Evolutionary conservation across 2,888 invertebrate species (phyloP), one percentile per base, ranked within the genome.

Genomic region (Ectemnius cavifrons): DNA sequence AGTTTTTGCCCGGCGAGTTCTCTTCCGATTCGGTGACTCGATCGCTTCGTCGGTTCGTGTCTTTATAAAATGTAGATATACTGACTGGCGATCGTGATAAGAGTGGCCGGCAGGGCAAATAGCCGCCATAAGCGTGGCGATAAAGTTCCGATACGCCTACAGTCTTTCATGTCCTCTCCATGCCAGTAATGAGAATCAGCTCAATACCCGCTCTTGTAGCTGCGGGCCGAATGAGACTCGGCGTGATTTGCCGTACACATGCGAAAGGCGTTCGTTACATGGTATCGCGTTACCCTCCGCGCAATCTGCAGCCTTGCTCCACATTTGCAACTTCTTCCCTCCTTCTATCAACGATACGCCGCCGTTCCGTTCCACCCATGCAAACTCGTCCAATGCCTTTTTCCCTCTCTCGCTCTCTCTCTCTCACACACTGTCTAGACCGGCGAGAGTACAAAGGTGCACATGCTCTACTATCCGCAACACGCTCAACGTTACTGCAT

Each of bases 231-330:
- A 59, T 47, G 58, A n/a, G 28, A 58, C 49, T 27, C 56, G 16
- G n/a, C 27, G 57, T 66, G 71, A 78, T 80, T 76, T 72, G 62
- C 66, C 20, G 60, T 45, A 37, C 59, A 67, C 64, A 37, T 63
- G 69, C 70, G 58, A 68, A 70, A 65, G 58, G 52, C 37, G 64
- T 67, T 57, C 70, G 45, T 64, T 65, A 59, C 57, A 37, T 23
- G 66, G 18, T 83, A 86, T 87, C 83, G 79, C 77, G 67, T 86
- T 86, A 85, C 86, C 75, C 63, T 69, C 77, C 82, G 78, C 82
- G 78, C 87, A 85, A 88, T 88, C 86, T 81, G 68, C 77, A 88
- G 84, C 85, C 86, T 84, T 83, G 81, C 83, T 84, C 83, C 82
- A 87, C 83, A 86, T 88, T 86, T 80, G 78, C 84, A 83, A 80